phyloP scores from a whole-genome alignment of 2,888 invertebrate species.

The Protonemura montana region DNA sequence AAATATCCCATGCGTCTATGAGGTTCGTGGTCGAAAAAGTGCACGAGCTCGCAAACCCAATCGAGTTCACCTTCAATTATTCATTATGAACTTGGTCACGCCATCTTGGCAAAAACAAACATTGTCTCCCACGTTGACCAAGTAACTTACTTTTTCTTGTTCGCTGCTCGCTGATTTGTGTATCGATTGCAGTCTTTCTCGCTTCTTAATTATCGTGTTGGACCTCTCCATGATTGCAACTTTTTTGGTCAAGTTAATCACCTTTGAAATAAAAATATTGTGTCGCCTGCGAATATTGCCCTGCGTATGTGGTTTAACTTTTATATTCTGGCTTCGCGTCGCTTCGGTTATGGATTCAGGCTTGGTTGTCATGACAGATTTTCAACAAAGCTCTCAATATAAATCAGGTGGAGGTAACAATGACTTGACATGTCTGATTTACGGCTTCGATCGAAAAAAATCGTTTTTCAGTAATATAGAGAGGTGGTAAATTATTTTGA shows the following conservation, averaged over 20 bases:
- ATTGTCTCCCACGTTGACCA: not conserved
- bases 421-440: not conserved
- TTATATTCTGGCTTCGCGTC: not conserved
- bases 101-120: not conserved
- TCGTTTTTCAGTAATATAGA: no score
- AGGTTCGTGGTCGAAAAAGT: not conserved
- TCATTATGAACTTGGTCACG: not conserved
- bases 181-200: conserved; percentile 12
- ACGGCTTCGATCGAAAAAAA: no score
- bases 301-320: not conserved
- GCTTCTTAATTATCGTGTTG: conserved; percentile 20
- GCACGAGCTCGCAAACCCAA: not conserved
- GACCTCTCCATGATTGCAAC: not conserved
- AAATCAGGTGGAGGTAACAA: not conserved
- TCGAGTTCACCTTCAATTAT: not conserved
- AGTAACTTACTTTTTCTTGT: conserved; percentile 24
- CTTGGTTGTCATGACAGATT: not conserved
- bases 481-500: no score
- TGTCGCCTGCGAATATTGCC: not conserved
- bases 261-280: not conserved
- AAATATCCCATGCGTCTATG: not conserved
- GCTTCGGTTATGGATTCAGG: not conserved
- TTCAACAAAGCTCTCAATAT: not conserved
- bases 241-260: not conserved
- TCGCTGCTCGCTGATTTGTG: conserved; percentile 27